Conservation (phyloP, 2,888 invertebrate genomes). For the Rotaria sp. region DNA sequence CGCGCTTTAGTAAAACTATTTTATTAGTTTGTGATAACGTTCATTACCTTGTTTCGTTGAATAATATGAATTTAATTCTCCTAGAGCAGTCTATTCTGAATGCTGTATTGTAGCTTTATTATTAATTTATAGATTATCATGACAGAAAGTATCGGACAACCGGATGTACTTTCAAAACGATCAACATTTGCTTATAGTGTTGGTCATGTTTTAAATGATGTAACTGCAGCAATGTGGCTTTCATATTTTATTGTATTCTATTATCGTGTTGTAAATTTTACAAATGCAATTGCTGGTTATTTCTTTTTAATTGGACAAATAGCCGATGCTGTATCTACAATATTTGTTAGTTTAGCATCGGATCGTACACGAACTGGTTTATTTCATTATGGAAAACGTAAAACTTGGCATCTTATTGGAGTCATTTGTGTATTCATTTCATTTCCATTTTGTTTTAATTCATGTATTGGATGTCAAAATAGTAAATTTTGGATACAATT, state of each 20-base stretch:
- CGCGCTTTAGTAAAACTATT: too few species aligned
- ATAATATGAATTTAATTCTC: too few species aligned
- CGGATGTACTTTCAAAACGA: not conserved
- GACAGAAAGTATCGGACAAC: not conserved
- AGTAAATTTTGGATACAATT: conserved; percentile 62
- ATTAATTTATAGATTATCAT: not conserved
- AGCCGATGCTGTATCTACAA: conserved; percentile 76
- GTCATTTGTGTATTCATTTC: conserved; percentile 34
- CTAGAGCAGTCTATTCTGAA: too few species aligned
- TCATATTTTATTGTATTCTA: conserved; percentile 79
- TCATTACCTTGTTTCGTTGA: too few species aligned
- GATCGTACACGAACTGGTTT: conserved; percentile 63
- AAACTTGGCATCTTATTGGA: conserved; percentile 71
- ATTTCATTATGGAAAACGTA: conserved; percentile 64
- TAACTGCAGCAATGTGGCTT: conserved; percentile 88
- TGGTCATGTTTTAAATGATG: conserved; percentile 81
- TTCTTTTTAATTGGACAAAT: conserved; percentile 61
- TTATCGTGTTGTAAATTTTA: conserved; percentile 58
- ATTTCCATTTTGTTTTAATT: conserved; percentile 40
- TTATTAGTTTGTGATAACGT: too few species aligned
- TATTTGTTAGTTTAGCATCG: conserved; percentile 76
- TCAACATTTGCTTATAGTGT: conserved; percentile 59
- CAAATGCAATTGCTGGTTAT: conserved; percentile 49
- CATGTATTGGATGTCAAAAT: conserved; percentile 47
- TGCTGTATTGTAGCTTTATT: too few species aligned